phyloP scores from a whole-genome alignment of 2,113 vertebrate species.

The Coregonus clupeaformis region DNA sequence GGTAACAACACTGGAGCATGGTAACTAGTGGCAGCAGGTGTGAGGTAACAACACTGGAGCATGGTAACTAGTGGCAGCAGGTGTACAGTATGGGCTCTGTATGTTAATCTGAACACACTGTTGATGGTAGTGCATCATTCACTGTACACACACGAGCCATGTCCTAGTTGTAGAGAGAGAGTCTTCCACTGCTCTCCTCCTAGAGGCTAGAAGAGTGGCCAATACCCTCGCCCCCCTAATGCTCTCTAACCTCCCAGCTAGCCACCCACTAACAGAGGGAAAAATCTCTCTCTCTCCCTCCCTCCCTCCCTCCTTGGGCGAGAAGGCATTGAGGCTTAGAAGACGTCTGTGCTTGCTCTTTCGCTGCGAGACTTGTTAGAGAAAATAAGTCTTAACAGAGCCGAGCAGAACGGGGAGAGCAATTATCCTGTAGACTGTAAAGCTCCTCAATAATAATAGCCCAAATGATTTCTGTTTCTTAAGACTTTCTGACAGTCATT shows the following conservation, averaged over 20 bases:
- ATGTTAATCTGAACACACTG: background rate
- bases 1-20: too few species aligned
- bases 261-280: constrained; percentile 7
- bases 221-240: background rate
- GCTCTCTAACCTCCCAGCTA: constrained; percentile 28
- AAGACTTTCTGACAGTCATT: too few species aligned
- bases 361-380: constrained; percentile 43
- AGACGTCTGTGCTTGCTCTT: constrained; percentile 21
- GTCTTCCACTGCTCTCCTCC: too few species aligned
- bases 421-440: too few species aligned
- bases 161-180: too few species aligned
- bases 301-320: constrained; percentile 9
- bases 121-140: too few species aligned
- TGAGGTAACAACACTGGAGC: background rate
- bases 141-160: too few species aligned
- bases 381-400: constrained; percentile 40
- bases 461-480: too few species aligned
- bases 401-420: constrained; percentile 10
- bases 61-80: background rate
- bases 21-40: too few species aligned
- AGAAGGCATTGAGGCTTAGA: constrained; percentile 49
- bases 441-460: too few species aligned
- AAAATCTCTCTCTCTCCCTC: background rate
- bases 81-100: background rate
- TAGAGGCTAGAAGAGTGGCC: too few species aligned